Conservation (phyloP, 1,140 invertebrate species). For the Atopsyche davidsoni region DNA sequence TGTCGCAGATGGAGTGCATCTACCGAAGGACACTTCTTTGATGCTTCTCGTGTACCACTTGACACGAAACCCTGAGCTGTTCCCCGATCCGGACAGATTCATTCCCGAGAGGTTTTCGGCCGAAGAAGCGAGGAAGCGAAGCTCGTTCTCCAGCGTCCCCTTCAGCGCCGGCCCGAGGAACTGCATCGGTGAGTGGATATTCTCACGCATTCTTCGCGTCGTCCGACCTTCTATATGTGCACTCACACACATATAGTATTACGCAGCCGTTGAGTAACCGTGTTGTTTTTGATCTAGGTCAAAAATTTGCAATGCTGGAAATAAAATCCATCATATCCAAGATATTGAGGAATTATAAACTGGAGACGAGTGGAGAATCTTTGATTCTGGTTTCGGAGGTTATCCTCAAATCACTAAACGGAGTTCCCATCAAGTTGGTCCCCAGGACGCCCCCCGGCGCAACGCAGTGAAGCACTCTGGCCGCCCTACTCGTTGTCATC, state of each 20-base stretch:
- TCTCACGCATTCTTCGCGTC: too few relatives aligned
- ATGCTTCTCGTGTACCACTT: constrained; percentile 40
- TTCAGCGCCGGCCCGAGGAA: constrained; percentile 68
- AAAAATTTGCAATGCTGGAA: constrained; percentile 45
- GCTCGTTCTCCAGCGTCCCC: constrained; percentile 59
- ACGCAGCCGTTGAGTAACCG: too few relatives aligned
- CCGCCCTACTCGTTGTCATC: too few relatives aligned
- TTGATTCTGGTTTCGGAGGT: constrained; percentile 21
- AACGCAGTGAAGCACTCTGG: too few relatives aligned
- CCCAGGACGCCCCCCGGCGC: too few relatives aligned
- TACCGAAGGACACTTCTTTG: constrained; percentile 42
- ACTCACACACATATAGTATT: too few relatives aligned
- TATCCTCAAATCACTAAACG: constrained; percentile 33
- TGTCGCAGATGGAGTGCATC: constrained; percentile 9
- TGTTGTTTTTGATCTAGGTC: constrained; percentile 35
- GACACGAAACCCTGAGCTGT: constrained; percentile 61
- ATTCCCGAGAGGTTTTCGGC: constrained; percentile 68
- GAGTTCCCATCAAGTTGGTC: constrained; percentile 25
- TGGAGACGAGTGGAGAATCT: constrained; percentile 30
- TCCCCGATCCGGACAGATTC: constrained; percentile 64
- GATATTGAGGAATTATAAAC: constrained; percentile 36
- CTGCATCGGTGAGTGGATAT: constrained; percentile 58
- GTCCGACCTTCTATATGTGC: too few relatives aligned
- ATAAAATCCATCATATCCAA: constrained; percentile 43
- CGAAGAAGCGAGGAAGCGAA: constrained; percentile 47